These are phyloP conservation scores for Microtus montanus DNA, from an alignment of 2,113 vertebrate species.

Conservation along the genomic window DNA sequence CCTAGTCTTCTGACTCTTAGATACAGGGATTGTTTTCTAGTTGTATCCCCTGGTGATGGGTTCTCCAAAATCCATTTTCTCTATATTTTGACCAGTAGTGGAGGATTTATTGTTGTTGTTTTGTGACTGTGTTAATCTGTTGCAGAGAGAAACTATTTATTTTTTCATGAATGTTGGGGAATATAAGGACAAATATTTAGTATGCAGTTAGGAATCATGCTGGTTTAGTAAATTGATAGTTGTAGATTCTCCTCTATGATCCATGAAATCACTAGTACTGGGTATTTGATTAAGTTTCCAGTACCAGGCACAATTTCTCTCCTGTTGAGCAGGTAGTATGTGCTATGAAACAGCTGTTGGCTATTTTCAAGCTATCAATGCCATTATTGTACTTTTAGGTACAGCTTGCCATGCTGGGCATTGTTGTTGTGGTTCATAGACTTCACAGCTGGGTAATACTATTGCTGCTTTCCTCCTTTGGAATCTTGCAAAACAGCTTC, in stretches of 20 bases:
- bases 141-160: not conserved
- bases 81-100: not conserved
- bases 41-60: not conserved
- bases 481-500: not conserved
- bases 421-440: not conserved
- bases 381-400: not conserved
- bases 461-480: not conserved
- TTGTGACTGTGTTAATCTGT: not conserved
- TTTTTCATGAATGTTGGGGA: rapidly evolving
- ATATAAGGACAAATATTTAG: not conserved
- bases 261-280: not conserved
- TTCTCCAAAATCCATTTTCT: not conserved
- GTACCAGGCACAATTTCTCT: not conserved
- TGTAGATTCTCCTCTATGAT: not conserved
- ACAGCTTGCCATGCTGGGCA: not conserved
- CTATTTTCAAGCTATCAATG: not conserved
- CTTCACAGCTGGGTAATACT: not conserved
- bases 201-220: not conserved
- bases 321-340: not conserved
- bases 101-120: not conserved
- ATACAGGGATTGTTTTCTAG: not conserved
- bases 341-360: not conserved
- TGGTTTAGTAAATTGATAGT: not conserved
- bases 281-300: not conserved
- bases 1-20: not conserved